Evolutionary conservation across 1,140 invertebrate species (phyloP).

Genomic region (Listronotus oregonensis): DNA sequence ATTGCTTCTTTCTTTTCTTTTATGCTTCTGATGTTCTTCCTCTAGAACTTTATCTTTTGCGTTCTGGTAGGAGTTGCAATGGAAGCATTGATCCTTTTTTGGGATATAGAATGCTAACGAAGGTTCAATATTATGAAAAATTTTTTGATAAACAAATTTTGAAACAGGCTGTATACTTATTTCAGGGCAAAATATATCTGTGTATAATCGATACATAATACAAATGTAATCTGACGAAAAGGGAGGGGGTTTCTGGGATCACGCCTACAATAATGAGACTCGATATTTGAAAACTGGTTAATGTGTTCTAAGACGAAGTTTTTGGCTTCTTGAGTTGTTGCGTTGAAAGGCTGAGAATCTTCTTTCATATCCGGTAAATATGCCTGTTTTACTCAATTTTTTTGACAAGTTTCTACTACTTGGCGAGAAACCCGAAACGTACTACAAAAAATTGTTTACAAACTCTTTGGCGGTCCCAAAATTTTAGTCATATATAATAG

Average conservation of each 20-base stretch:
- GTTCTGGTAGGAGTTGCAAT: not conserved
- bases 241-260: not conserved
- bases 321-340: not conserved
- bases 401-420: not conserved
- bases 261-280: conserved; percentile 2
- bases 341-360: not conserved
- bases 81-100: conserved; percentile 9
- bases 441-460: not conserved
- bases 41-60: not conserved
- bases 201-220: conserved; percentile 9
- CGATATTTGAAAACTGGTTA: not conserved
- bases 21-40: no score
- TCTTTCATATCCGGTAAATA: not conserved
- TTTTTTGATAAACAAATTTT: conserved; percentile 23
- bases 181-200: not conserved
- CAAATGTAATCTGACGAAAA: conserved; percentile 5
- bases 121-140: conserved; percentile 1
- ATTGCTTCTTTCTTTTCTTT: no score
- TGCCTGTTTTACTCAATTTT: not conserved
- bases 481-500: not conserved
- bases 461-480: not conserved
- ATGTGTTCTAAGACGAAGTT: not conserved
- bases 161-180: not conserved
- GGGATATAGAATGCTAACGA: not conserved
- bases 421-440: not conserved